Evolutionary conservation across 2,888 invertebrate genomes (phyloP).

Genomic region (Pachycephus smyrnensis): DNA sequence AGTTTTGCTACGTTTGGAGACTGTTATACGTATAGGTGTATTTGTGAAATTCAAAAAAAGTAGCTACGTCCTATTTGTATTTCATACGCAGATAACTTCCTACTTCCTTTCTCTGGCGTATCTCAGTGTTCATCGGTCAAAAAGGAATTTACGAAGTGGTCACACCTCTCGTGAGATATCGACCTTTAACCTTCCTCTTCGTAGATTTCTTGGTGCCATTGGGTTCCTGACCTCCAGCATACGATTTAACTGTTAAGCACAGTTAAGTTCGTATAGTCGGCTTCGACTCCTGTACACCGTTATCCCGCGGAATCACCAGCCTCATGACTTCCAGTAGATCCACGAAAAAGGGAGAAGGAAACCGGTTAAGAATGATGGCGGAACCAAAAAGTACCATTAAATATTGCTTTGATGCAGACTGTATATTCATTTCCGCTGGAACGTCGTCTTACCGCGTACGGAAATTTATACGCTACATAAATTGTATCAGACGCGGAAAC

Average conservation of each 20-base stretch:
- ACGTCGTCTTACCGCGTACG: neutral
- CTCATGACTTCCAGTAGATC: neutral
- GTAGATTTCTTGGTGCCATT: neutral
- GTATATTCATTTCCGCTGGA: neutral
- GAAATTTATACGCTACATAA: neutral
- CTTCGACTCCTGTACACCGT: neutral
- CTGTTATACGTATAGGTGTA: neutral
- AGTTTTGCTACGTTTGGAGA: too few relatives aligned
- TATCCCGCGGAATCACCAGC: neutral
- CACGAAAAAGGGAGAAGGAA: neutral
- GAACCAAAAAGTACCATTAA: neutral
- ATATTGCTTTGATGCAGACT: neutral
- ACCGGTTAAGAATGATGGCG: neutral
- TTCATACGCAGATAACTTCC: neutral
- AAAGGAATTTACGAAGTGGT: neutral
- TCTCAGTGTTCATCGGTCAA: neutral
- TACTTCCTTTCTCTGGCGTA: neutral
- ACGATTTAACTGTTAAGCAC: neutral
- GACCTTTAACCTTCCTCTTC: neutral
- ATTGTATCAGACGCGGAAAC: neutral
- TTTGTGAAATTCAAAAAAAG: too few relatives aligned
- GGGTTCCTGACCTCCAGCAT: neutral
- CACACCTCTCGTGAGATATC: neutral
- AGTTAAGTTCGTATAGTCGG: neutral
- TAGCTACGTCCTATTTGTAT: too few relatives aligned